Evolutionary conservation across 2,797 vertebrate genomes (phyloP), one percentile per base, ranked within the genome.

Genomic region (Numenius phaeopus): DNA sequence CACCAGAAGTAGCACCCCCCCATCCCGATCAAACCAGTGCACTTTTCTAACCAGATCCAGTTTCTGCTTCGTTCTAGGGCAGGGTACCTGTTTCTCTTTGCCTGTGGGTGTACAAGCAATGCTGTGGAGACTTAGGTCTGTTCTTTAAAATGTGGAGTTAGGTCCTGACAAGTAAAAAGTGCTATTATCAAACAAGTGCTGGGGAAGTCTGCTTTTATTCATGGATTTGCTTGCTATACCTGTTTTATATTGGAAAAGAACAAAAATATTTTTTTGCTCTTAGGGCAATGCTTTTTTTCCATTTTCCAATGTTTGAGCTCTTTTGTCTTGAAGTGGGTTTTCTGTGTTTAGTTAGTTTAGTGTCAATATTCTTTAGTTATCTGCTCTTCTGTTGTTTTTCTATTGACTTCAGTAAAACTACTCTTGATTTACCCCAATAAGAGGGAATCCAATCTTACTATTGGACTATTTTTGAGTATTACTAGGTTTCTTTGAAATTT

Each of bases 1-100:
- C 6, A 57, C 18, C 50, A 65, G 80, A 88, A 83, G 44, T 1
- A 0, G 29, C 8, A 5, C 3, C 1, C 10, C 4, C 3, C 3
- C 21, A 19, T 20, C 62, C 30, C 64, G n/a, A 52, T 72, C 27
- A 73, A 4, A 47, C 10, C 29, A 11, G 10, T 62, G 22, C 42
- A 10, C 15, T 64, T 12, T 83, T 87, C 34, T 70, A 87, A 54
- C 9, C 71, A 70, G 37, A 49, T 62, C 8, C 39, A 27, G 30
- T 64, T 93, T 57, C 84, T 92, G 47, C 21, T 50, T 76, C 11
- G 8, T 49, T 61, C 42, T 40, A 10, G 14, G 40, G 21, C 37
- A 49, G 71, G 27, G 54, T 39, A 8, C 24, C 20, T 29, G 7
- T 66, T 84, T 84, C 26, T 66, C 24, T 46, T 10, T 65, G 50